Percentiles rank a stretch among this genome's conserved stretches.
phyloP scores from a whole-genome alignment of 1,140 invertebrate species.

The Drosophila prosaltans region DNA sequence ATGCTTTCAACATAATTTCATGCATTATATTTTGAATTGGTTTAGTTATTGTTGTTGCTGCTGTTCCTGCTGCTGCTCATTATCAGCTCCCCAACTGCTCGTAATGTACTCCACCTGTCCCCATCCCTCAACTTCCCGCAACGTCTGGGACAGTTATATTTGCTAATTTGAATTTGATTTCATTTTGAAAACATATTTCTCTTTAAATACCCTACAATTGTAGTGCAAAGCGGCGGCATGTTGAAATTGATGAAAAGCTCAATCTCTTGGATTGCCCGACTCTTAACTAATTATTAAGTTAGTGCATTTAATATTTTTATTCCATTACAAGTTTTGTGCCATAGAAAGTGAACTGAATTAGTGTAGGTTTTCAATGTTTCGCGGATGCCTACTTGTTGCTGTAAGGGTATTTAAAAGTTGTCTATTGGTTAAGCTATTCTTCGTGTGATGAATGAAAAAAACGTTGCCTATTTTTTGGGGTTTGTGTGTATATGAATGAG shows the following conservation, averaged over 20 bases:
- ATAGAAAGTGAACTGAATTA: too few species aligned
- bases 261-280: not conserved
- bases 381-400: too few species aligned
- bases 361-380: too few species aligned
- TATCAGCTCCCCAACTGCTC: slow-evolving; percentile 26
- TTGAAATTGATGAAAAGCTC: not conserved
- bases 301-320: too few species aligned
- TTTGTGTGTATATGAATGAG: not conserved
- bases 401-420: not conserved
- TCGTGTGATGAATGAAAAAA: not conserved
- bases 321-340: too few species aligned
- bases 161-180: slow-evolving; percentile 63
- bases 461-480: not conserved
- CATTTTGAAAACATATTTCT: slow-evolving; percentile 41
- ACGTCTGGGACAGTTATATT: slow-evolving; percentile 13
- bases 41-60: slow-evolving; percentile 33
- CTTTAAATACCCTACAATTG: not conserved
- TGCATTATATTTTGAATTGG: slow-evolving; percentile 49
- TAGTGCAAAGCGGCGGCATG: not conserved
- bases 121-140: not conserved
- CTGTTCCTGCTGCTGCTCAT: slow-evolving; percentile 33
- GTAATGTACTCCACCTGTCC: slow-evolving; percentile 12
- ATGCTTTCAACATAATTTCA: slow-evolving; percentile 58
- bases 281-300: too few species aligned
- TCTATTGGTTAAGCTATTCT: not conserved